These are phyloP conservation scores for Malurus cyaneus DNA, from an alignment of 2,113 vertebrate species.

Conservation along the genomic window DNA sequence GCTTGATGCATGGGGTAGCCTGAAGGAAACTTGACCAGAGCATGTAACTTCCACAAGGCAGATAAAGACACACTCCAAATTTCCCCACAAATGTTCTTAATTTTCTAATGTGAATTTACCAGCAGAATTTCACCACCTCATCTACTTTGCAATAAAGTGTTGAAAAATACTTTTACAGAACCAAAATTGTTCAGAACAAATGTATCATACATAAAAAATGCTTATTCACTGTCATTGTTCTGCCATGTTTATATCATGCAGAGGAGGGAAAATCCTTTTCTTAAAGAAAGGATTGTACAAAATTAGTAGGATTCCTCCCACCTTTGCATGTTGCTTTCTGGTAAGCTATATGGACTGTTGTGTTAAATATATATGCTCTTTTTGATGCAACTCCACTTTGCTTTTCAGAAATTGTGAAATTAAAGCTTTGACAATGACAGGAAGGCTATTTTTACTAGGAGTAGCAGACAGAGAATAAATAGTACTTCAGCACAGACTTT, in stretches of 20 bases:
- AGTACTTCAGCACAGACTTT: not conserved
- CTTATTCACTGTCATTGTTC: constrained; percentile 9
- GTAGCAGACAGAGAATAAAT: not conserved
- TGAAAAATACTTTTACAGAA: not conserved
- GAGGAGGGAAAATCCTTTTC: constrained; percentile 10
- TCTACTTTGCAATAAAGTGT: not conserved
- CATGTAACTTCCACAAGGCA: not conserved
- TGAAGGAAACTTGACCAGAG: not conserved
- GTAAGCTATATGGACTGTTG: constrained; percentile 11
- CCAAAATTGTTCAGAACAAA: not conserved
- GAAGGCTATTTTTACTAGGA: constrained; percentile 8
- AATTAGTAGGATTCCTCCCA: constrained; percentile 29
- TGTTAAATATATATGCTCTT: constrained; percentile 22
- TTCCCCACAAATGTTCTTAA: not conserved
- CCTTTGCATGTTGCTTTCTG: constrained; percentile 5
- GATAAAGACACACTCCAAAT: not conserved
- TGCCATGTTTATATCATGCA: not conserved
- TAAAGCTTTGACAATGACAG: constrained; percentile 30
- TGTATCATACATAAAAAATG: not conserved
- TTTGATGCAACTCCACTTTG: constrained; percentile 18
- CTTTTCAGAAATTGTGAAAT: constrained; percentile 32
- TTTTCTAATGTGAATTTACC: not conserved
- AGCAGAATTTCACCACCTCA: not conserved
- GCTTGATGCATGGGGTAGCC: not conserved
- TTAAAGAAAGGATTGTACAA: not conserved